Conservation (phyloP, 2,113 vertebrate species). For the Microcebus tavaratra region DNA sequence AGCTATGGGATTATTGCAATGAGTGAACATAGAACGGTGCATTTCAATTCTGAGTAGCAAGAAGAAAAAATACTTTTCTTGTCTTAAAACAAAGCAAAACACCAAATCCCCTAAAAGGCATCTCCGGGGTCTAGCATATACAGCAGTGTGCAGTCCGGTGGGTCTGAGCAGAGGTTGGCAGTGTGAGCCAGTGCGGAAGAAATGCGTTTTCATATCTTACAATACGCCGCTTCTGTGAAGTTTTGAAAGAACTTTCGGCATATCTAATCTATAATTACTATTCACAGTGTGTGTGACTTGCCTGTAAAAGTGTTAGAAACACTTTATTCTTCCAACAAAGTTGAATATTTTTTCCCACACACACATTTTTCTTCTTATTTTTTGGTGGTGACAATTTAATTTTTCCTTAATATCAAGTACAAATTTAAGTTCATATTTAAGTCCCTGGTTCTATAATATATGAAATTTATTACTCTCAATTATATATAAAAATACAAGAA, state of each 20-base stretch:
- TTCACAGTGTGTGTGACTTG: not conserved
- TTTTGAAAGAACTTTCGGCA: not conserved
- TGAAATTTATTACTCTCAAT: not conserved
- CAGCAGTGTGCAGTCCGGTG: accelerated
- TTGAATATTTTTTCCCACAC: not conserved
- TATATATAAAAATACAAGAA: not conserved
- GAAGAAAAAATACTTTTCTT: not conserved
- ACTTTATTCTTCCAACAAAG: not conserved
- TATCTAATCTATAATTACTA: not conserved
- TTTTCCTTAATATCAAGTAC: not conserved
- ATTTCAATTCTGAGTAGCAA: not conserved
- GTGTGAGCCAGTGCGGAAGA: not conserved
- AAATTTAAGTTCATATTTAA: not conserved
- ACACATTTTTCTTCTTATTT: not conserved
- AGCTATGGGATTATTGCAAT: not conserved
- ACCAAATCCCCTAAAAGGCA: not conserved
- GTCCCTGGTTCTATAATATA: too few species aligned
- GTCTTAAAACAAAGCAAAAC: not conserved
- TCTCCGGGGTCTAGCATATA: too few species aligned
- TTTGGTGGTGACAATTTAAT: not conserved
- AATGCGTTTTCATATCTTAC: accelerated
- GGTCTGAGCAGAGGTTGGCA: accelerated
- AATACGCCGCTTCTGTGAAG: not conserved
- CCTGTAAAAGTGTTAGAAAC: not conserved
- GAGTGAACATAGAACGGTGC: not conserved